These are phyloP conservation scores for Acomys russatus DNA, from an alignment of 2,797 vertebrate species.

Conservation along the genomic window DNA sequence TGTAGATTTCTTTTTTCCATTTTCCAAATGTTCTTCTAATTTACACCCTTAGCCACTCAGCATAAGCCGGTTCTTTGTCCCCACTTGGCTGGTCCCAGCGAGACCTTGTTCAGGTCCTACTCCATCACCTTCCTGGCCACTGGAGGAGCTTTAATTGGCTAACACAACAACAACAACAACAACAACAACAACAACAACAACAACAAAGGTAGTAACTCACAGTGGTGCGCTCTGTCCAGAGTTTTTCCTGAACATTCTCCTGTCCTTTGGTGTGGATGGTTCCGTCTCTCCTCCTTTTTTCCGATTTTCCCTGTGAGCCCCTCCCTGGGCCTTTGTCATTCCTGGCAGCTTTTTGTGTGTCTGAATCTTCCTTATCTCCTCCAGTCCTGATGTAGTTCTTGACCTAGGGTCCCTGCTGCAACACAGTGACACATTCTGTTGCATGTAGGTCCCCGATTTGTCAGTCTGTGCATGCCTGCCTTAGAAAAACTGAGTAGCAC, in stretches of 20 bases:
- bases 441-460: neutral
- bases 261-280: fast-evolving
- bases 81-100: neutral
- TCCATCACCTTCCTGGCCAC: neutral
- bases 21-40: neutral
- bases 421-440: fast-evolving
- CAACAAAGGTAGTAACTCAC: neutral
- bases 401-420: neutral
- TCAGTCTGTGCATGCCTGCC: neutral
- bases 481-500: fast-evolving
- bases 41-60: neutral
- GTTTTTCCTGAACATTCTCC: neutral
- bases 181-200: neutral
- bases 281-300: neutral
- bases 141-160: neutral
- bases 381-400: neutral
- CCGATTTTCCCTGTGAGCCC: neutral
- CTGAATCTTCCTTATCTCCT: neutral
- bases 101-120: neutral
- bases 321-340: fast-evolving
- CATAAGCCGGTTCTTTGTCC: neutral
- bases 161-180: neutral
- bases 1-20: neutral
- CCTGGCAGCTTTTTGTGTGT: neutral
- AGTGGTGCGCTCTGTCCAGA: neutral